Percentiles rank a stretch among this genome's conserved stretches.
Evolutionary conservation across 1,140 invertebrate species (phyloP).

Genomic region (Zaprionus capensis): DNA sequence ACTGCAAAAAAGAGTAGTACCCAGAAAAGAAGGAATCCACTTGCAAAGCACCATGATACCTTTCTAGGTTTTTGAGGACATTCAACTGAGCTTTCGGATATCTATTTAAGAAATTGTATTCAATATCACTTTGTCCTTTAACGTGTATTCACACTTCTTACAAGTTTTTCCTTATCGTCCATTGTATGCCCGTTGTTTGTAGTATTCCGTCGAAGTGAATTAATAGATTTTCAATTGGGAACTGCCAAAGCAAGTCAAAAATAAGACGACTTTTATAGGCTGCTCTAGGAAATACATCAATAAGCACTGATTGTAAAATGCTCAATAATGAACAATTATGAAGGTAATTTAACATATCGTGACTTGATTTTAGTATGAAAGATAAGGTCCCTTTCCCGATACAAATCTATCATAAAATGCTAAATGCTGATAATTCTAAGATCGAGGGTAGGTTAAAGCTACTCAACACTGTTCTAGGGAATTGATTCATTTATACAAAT

Average conservation of each 20-base stretch:
- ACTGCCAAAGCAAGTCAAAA: conserved; percentile 2
- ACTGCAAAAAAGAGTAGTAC: conserved; percentile 63
- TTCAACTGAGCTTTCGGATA: not conserved
- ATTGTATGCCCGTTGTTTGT: not conserved
- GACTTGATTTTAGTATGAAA: not conserved
- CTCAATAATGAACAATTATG: conserved; percentile 13
- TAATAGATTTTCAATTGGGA: not conserved
- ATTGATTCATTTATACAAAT: not conserved
- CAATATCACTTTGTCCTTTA: not conserved
- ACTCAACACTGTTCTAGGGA: not conserved
- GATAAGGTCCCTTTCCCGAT: not conserved
- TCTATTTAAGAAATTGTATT: not conserved
- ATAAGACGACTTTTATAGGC: not conserved
- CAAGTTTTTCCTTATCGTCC: conserved; percentile 29
- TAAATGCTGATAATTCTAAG: not conserved
- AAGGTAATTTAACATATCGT: conserved; percentile 13
- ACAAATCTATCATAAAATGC: not conserved
- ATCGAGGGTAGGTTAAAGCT: not conserved
- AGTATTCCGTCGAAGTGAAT: not conserved
- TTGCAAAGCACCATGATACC: conserved; percentile 58
- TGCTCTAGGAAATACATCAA: not conserved
- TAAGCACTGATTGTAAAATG: not conserved
- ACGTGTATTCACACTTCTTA: not conserved
- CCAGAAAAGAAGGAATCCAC: conserved; percentile 66
- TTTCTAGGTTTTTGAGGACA: not conserved